Evolutionary conservation across 1,140 invertebrate species (phyloP).

Genomic region (Leucophenga varia): DNA sequence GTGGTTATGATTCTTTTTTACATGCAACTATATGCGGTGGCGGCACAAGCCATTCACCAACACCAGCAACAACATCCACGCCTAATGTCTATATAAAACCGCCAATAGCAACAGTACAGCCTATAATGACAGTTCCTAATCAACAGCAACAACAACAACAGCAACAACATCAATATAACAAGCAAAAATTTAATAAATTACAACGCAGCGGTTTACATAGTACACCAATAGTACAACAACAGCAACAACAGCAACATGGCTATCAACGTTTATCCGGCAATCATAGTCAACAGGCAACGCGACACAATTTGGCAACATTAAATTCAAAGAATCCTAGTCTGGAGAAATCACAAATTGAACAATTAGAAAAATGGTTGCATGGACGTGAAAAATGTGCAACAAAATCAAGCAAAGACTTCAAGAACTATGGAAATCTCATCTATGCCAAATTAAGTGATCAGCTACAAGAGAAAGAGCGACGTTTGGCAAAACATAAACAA

Average conservation of each 20-base stretch:
- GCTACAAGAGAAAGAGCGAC: slow-evolving; percentile 40
- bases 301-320: slow-evolving; percentile 13
- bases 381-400: background rate
- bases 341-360: slow-evolving; percentile 8
- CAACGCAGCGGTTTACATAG: slow-evolving; percentile 13
- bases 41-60: slow-evolving; percentile 30
- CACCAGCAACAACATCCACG: slow-evolving; percentile 45
- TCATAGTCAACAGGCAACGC: slow-evolving; percentile 1
- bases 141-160: slow-evolving; percentile 17
- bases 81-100: slow-evolving; percentile 55
- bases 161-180: slow-evolving; percentile 18
- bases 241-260: slow-evolving; percentile 21
- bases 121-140: slow-evolving; percentile 33
- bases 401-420: slow-evolving; percentile 40
- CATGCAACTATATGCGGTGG: slow-evolving; percentile 62
- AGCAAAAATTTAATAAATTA: slow-evolving; percentile 17
- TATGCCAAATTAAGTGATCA: slow-evolving; percentile 52
- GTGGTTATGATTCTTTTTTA: slow-evolving; percentile 63
- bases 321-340: slow-evolving; percentile 13
- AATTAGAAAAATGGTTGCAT: slow-evolving; percentile 23
- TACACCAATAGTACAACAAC: background rate
- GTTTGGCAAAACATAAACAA: slow-evolving; percentile 35
- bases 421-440: slow-evolving; percentile 50
- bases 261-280: slow-evolving; percentile 32
- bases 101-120: slow-evolving; percentile 39